Evolutionary conservation across 2,797 vertebrate species (phyloP), one percentile per base, ranked within the genome.

Genomic region (Gadopsis bispinosus): DNA sequence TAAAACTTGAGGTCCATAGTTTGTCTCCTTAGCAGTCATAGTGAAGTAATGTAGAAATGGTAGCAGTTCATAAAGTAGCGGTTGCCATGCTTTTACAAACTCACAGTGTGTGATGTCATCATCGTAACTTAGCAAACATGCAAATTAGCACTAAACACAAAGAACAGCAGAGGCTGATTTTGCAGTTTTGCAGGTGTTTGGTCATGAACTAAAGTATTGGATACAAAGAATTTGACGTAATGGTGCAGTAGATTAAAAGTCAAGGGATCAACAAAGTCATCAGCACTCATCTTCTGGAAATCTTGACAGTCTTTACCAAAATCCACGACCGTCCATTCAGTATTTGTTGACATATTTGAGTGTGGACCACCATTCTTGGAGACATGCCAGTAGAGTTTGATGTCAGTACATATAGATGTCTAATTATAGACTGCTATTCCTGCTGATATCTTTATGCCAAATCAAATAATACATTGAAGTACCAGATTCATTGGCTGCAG

Each of bases 401-500:
- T n/a, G 7, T 59, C 37, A 31, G 35, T 68, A 4, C 17, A 29
- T 58, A 14, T 26, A 26, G 26, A 50, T 69, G 26, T 72, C 31
- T 41, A 56, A 13, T 19, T 35, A 9, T n/a, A 39, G 4, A 51
- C 33, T 22, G 20, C n/a, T 45, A 66, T 43, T 37, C 19, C 53
- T 63, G 37, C 48, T 35, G 43, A 16, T 16, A 77, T 69, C 26
- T 60, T 59, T 26, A 59, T 43, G 48, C 16, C 48, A 75, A 61
- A 77, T 73, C 33, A 63, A 60, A 75, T 33, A 67, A 70, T 19
- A 69, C 43, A 60, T 19, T 53, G 17, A 22, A 19, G 29, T 2
- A 3, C 3, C 55, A 35, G 37, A 72, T 77, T 69, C 29, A 79
- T 35, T 61, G 26, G 77, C n/a, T 47, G 39, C 22, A 63, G 41